Evolutionary conservation across 2,797 vertebrate genomes (phyloP).

Genomic region (Pangasius macronema): DNA sequence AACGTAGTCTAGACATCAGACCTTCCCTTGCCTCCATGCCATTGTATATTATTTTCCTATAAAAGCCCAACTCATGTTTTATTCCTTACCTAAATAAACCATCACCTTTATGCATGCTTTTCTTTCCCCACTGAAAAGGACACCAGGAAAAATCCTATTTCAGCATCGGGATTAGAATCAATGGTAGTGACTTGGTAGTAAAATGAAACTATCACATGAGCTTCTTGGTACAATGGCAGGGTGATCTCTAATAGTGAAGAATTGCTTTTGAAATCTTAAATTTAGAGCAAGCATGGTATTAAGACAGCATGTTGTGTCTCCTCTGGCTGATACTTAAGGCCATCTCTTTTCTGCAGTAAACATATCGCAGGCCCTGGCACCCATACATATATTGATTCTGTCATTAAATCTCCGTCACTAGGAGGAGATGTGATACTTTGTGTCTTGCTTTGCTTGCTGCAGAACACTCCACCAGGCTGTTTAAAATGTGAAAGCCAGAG

Average conservation of each 20-base stretch:
- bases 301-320: slow-evolving; percentile 49
- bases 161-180: slow-evolving; percentile 8
- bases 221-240: slow-evolving; percentile 52
- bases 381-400: slow-evolving; percentile 80
- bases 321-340: slow-evolving; percentile 51
- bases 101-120: not conserved
- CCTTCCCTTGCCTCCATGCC: not conserved
- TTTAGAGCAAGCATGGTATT: slow-evolving; percentile 33
- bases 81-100: not conserved
- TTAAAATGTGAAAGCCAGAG: slow-evolving; percentile 52
- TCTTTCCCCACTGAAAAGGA: slow-evolving; percentile 31
- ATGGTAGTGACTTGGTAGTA: slow-evolving; percentile 44
- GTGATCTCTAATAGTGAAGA: slow-evolving; percentile 46
- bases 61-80: not conserved
- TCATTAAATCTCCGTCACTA: slow-evolving; percentile 80
- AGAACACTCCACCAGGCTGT: slow-evolving; percentile 52
- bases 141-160: slow-evolving; percentile 23
- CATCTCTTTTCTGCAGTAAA: slow-evolving; percentile 65
- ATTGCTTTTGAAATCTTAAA: slow-evolving; percentile 47
- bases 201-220: slow-evolving; percentile 31
- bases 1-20: not conserved
- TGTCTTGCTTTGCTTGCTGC: slow-evolving; percentile 53
- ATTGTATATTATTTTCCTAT: not conserved
- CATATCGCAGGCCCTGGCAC: slow-evolving; percentile 74
- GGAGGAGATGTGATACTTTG: slow-evolving; percentile 57